Percentiles rank a stretch among this genome's conserved stretches.
phyloP scores from a whole-genome alignment of 2,113 vertebrate species.

The Pardalotus punctatus region DNA sequence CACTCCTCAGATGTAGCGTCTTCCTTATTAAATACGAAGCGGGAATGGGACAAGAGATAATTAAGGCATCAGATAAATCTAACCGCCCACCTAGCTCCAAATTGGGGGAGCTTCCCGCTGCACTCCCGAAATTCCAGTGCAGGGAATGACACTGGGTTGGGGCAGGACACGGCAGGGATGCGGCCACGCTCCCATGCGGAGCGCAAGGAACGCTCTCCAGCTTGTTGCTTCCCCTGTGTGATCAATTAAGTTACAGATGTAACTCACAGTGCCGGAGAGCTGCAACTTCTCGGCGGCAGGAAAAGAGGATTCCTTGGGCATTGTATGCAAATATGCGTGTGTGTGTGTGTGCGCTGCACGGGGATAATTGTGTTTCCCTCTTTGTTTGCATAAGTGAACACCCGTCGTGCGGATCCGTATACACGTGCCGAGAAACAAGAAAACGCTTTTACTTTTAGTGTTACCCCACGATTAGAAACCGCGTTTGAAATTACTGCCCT shows the following conservation, averaged over 20 bases:
- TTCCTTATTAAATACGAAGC: not conserved
- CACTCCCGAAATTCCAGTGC: not conserved
- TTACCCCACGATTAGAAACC: not conserved
- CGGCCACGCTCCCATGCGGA: not conserved
- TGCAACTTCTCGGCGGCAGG: not conserved
- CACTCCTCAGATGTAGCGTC: not conserved
- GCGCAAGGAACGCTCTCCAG: not conserved
- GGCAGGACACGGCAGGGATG: not conserved
- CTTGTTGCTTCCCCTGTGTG: slow-evolving; percentile 54
- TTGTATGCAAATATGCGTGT: slow-evolving; percentile 22
- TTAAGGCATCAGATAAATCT: not conserved
- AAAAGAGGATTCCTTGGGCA: not conserved
- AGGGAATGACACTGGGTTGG: not conserved
- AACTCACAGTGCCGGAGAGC: not conserved
- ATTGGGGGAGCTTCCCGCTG: not conserved
- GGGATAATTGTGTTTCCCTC: not conserved
- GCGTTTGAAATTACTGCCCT: not conserved
- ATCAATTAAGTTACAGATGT: slow-evolving; percentile 37
- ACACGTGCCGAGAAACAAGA: slow-evolving; percentile 3
- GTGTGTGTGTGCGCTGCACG: not conserved
- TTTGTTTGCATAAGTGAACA: slow-evolving; percentile 19
- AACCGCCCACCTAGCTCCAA: not conserved
- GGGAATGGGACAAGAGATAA: not conserved
- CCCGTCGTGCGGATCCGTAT: not conserved
- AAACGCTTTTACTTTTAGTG: not conserved